These are phyloP conservation scores for Tetragnatha versicolor DNA, from an alignment of 1,140 invertebrate genomes.

Conservation along the genomic window DNA sequence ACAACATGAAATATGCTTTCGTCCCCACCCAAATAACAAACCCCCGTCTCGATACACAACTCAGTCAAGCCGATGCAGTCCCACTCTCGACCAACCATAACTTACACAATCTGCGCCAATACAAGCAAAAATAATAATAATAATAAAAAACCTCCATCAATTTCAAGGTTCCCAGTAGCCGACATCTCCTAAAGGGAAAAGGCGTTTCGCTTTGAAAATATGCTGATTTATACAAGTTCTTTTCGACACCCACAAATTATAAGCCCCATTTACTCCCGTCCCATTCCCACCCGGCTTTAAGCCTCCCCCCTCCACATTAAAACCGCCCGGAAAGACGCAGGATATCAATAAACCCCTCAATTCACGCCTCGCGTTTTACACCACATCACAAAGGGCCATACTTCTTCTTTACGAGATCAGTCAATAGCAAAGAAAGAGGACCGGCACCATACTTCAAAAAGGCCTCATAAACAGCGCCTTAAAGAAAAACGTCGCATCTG, in stretches of 20 bases:
- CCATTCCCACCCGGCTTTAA: neutral
- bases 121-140: no score
- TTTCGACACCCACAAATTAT: neutral
- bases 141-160: no score
- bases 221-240: no score
- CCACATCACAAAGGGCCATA: constrained; percentile 14
- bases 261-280: constrained; percentile 3
- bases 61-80: no score
- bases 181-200: no score
- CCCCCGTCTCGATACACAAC: no score
- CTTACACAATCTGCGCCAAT: no score
- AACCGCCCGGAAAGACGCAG: neutral
- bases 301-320: constrained; percentile 1
- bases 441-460: constrained; percentile 36
- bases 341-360: constrained; percentile 20
- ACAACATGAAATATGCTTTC: no score
- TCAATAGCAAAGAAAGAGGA: neutral
- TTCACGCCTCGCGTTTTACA: constrained; percentile 39
- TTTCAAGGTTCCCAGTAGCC: no score
- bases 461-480: neutral
- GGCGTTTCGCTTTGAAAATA: no score
- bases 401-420: constrained; percentile 33
- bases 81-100: no score
- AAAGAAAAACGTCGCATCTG: neutral
- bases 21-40: no score